Evolutionary conservation across 2,797 vertebrate species (phyloP), one percentile per base, ranked within the genome.

Genomic region (Liasis olivaceus): DNA sequence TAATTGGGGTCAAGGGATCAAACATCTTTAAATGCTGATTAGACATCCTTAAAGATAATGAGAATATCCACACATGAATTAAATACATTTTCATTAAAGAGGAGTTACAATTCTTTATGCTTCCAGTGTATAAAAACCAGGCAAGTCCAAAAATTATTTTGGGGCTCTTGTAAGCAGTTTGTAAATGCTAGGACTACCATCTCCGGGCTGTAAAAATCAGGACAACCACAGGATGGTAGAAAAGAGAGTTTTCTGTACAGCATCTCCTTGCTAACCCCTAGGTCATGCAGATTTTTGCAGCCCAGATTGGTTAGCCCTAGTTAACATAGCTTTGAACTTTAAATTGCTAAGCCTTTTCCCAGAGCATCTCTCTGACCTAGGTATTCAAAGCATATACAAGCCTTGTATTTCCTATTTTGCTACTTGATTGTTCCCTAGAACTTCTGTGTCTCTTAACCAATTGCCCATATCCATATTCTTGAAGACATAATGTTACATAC

Each of bases 21-120:
- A 91, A 86, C 56, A 72, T 69, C 47, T 88, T 90, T 87, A 91
- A 88, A 89, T 56, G 36, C 60, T 72, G 89, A 88, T 91, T 91
- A 93, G 86, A 93, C 86, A 93, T 69, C 69, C 66, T 91, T 93
- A 93, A 91, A 90, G 89, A 84, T 93, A 90, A 93, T 85, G 86
- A 91, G 92, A 88, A 85, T 59, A 66, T 84, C 51, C 31, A 88
- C 69, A 88, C 85, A 90, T 90, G 89, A 86, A 88, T 93, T 84
- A 91, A 36, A 85, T 88, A 12, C 31, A 64, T 84, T 64, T 58
- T 92, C 62, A 42, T 77, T 56, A 69, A 88, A 90, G 56, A 90
- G 84, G 51, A 24, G 31, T 36, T 59, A 47, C 64, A 85, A 88
- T 84, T 62, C 58, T 60, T 54, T 13, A 69, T 69, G 26, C 36